Conservation (phyloP, 30 jellyfish, hydroid and myxozoan genomes). For the Turritopsis rubra region DNA sequence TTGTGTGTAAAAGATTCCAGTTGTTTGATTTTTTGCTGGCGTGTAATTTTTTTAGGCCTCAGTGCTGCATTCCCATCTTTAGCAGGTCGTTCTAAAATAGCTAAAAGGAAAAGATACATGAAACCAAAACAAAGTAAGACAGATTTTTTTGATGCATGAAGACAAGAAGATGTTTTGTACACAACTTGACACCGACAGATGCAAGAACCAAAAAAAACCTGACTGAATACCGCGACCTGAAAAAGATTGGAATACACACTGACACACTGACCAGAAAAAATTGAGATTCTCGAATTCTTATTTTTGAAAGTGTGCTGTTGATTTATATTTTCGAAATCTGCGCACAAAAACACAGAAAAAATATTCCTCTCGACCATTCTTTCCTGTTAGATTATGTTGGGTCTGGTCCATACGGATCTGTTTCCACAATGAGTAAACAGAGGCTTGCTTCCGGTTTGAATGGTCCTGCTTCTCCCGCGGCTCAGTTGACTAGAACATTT, state of each 20-base stretch:
- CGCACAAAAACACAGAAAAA: background rate
- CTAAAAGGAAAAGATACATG: background rate
- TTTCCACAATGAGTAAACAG: conserved; percentile 60
- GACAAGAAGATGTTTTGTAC: background rate
- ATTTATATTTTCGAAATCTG: conserved; percentile 6
- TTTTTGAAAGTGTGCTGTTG: no score
- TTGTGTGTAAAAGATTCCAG: background rate
- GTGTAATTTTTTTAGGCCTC: background rate
- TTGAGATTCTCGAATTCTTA: no score
- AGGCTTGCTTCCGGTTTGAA: background rate
- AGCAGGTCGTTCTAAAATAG: conserved; percentile 14
- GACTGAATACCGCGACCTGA: background rate
- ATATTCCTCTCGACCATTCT: background rate
- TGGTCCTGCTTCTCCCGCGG: conserved; percentile 29
- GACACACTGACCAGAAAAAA: background rate
- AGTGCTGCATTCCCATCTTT: conserved; percentile 11
- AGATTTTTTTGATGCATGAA: background rate
- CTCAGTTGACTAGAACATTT: conserved; percentile 6
- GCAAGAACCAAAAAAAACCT: background rate
- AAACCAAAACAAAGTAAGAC: background rate
- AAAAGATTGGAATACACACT: background rate
- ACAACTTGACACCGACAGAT: background rate
- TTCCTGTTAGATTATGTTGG: conserved; percentile 62
- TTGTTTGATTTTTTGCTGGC: background rate
- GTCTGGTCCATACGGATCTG: conserved; percentile 85